Evolutionary conservation across 1,140 invertebrate species (phyloP), one percentile per base, ranked within the genome.

Genomic region (Drosophila yakuba): DNA sequence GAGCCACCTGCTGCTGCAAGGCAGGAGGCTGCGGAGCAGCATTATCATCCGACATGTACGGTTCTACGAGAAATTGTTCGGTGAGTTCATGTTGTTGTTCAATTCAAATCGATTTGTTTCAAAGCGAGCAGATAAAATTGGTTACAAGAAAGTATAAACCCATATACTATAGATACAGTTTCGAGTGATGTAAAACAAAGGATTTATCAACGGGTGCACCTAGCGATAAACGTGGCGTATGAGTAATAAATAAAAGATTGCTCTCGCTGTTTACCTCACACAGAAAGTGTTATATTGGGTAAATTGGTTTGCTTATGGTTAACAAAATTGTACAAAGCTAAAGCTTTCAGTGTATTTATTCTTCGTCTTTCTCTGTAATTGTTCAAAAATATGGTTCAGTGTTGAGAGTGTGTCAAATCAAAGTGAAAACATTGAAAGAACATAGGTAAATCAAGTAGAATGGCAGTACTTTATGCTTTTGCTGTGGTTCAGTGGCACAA

Each of bases 341-440:
- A 68, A 59, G 61, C 64, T 86, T 44, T 75, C 73, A 76, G 62
- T 66, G 68, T 77, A 71, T 74, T 85, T 90, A 77, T 68, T 90
- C 84, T 90, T 90, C 85, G 81, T 90, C 85, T 85, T 90, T 90
- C 78, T 90, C 85, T 90, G 85, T 75, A 90, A 90, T 73, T 85
- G 72, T 74, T 52, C 25, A 68, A 66, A 82, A 86, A 80, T 62
- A 48, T 60, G 64, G 45, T 78, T 73, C 64, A 66, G 74, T 77
- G 74, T 85, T 52, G 59, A 47, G 25, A 23, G 45, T 56, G 28
- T 58, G 28, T 66, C 32, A 59, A 48, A 44, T 47, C 17, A 64
- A 43, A 67, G 47, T 15, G n/a, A 47, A 64, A 66, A 73, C 56
- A 39, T 55, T 64, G 38, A 32, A 64, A n/a, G 50, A 69, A 39